Base-by-base conservation (phyloP, 1,140 invertebrate species). In the Drosophila truncata region DNA sequence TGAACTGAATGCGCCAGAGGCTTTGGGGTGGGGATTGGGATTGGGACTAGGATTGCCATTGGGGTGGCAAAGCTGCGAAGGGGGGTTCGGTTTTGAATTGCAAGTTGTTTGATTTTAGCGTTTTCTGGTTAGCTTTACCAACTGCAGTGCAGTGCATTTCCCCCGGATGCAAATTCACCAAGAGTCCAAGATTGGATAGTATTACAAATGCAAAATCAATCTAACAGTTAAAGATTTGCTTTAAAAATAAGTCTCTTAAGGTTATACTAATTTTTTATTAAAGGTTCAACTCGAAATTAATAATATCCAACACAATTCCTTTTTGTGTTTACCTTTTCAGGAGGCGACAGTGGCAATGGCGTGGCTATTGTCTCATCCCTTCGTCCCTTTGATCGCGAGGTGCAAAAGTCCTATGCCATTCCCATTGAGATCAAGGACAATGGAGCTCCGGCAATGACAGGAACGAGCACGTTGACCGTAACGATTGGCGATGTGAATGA, bases 401-500 rank as follows among this genome's bases (percentile, higher is more conserved):
- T 94, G 49, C 94, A 95, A 77, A 95, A 96, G 78, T 94, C 95
- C 85, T 95, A 95, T 83, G 91, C 94, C 61, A 94, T 95, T 31
- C 95, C 95, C 55, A 95, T 95, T 71, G 94, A 95, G 29, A 95
- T 95, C 52, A 95, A 95, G 93, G 93, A 93, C 91, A 94, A 91
- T 78, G 94, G 93, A 72, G 94, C 88, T 85, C 94, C 93, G 8
- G 93, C 94, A 4, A 94, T 95, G 93, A 95, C 95, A 2, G 95
- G 95, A 58, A 95, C 95, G 9, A 95, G 94, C 63, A 96, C 95
- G 3, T 82, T 96, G 13, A 95, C 95, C 4, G 94, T 96, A 9
- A 94, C 95, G 64, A 96, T 96, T 60, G 95, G 95, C 42, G 95
- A 95, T 70, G 94, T 94, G 41, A 96, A 96, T 82, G 96, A 96